Evolutionary conservation across 2,113 vertebrate species (phyloP).

Genomic region (Phyllopteryx taeniolatus): DNA sequence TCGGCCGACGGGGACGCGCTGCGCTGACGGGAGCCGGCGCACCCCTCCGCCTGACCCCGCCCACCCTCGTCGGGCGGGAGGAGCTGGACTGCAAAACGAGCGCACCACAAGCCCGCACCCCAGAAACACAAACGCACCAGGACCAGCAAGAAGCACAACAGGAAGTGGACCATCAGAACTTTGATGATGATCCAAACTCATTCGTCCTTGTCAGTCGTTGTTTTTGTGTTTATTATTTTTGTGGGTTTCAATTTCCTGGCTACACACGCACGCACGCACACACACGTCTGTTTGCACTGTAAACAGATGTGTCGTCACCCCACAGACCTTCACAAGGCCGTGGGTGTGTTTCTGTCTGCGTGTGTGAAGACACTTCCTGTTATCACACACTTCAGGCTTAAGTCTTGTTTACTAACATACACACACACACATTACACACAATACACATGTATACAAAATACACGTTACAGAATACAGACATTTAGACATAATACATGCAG

Average conservation of each 20-base stretch:
- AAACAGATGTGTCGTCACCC: not conserved
- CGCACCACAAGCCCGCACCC: not conserved
- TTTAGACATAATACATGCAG: not conserved
- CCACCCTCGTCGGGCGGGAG: not conserved
- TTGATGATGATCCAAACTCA: not conserved
- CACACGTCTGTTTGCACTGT: not conserved
- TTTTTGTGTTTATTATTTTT: not conserved
- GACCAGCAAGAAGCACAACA: not conserved
- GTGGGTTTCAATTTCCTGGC: not conserved
- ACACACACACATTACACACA: not conserved
- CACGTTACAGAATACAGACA: no score
- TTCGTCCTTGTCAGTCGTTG: not conserved
- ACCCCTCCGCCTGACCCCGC: not conserved
- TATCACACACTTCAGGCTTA: not conserved
- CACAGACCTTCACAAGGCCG: not conserved
- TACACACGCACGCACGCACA: not conserved
- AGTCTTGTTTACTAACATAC: not conserved
- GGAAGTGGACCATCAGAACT: conserved; percentile 1
- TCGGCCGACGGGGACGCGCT: conserved; percentile 47
- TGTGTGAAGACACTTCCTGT: not conserved
- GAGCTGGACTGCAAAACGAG: not conserved
- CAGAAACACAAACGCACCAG: not conserved
- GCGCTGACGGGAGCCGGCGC: conserved; percentile 29
- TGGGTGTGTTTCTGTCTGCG: not conserved
- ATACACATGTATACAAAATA: not conserved